Evolutionary conservation across 2,888 invertebrate species (phyloP), one percentile per base, ranked within the genome.

Genomic region (Ecdyonurus torrentis): DNA sequence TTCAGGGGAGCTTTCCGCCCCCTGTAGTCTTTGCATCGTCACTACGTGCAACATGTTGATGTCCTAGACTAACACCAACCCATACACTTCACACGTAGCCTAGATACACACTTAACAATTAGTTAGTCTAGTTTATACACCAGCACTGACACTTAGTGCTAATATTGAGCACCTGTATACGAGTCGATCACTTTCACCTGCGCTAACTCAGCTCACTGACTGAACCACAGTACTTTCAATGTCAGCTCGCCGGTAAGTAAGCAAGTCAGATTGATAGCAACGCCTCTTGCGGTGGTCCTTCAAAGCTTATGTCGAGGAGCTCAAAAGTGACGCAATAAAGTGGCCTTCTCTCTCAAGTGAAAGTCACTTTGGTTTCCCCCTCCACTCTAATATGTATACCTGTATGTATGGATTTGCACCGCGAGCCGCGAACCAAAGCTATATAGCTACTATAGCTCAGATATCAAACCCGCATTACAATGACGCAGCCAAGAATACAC

Each of bases 1-100:
- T 74, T 87, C 86, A 66, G 86, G 83, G 67, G 85, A 85, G 73
- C 85, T 84, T 77, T 86, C 85, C 72, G 86, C 70, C 60, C 67
- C 69, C 52, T n/a, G n/a, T 55, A 59, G 22, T n/a, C 65, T 37
- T 22, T 55, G 55, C 55, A 55, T 55, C 22, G 55, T 22, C 55
- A 55, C 55, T n/a, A 55, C 55, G 55, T 55, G 55, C 3, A 55
- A 25, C 62, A 60, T 61, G 52, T 23, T 23, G 52, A 20, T 59
- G 52, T 50, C 18, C 50, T 50, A 50, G 50, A 10, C 50, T 50
- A 7, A 10, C 50, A 50, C 7, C 50, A 7, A 7, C 18, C 18
- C 18, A 10, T 18, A 50, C 50, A 50, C 7, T 18, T 50, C 50
- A 18, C 50, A 50, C n/a, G n/a, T n/a, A n/a, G n/a, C n/a, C n/a